Percentiles rank a stretch among this genome's conserved stretches.
These are phyloP conservation scores for Pampusana beccarii DNA, from an alignment of 2,113 vertebrate genomes.

Conservation along the genomic window DNA sequence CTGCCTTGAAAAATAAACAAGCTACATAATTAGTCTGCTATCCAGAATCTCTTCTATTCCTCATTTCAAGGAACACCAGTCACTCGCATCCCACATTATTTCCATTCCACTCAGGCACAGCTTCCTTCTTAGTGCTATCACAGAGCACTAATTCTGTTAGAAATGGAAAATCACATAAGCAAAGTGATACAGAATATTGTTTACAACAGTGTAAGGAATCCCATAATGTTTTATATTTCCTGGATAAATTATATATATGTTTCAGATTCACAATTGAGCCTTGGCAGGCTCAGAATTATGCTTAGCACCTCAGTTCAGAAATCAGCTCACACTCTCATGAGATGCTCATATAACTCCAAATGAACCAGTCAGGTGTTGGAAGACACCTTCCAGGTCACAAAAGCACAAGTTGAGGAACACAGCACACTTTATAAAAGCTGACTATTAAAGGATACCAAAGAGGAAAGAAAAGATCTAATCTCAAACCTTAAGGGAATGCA, in stretches of 20 bases:
- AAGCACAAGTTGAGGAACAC: not conserved
- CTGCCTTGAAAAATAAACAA: constrained; percentile 9
- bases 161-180: constrained; percentile 18
- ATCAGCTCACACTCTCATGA: not conserved
- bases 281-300: constrained; percentile 29
- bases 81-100: not conserved
- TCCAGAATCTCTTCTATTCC: not conserved
- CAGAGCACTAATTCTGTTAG: not conserved
- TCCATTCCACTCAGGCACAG: not conserved
- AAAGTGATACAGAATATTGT: constrained; percentile 22
- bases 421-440: not conserved
- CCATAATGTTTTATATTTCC: constrained; percentile 27
- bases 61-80: constrained; percentile 20
- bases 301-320: not conserved
- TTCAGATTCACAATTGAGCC: constrained; percentile 26
- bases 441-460: not conserved
- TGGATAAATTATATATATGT: not conserved
- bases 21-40: not conserved
- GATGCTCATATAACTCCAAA: not conserved
- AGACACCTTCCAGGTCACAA: not conserved
- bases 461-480: constrained; percentile 14
- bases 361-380: not conserved
- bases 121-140: not conserved
- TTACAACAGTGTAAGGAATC: constrained; percentile 27
- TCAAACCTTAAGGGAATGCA: not conserved